Evolutionary conservation across 2,888 invertebrate species (phyloP).

Genomic region (Apodemia hepburni): DNA sequence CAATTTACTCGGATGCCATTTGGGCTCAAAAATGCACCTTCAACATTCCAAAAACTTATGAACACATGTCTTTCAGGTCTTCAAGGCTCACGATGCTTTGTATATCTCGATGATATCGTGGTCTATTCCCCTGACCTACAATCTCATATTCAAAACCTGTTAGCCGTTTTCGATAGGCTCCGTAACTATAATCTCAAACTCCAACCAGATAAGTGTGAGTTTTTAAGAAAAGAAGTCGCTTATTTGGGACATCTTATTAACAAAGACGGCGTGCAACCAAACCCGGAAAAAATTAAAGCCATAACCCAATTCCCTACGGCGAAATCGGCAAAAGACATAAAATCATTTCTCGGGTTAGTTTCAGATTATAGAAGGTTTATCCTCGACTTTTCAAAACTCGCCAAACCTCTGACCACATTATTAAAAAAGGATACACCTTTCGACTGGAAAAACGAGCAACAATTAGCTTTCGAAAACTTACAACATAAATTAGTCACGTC

Average conservation of each 20-base stretch:
- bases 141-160: neutral
- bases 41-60: neutral
- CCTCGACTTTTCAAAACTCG: neutral
- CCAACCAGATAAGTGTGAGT: neutral
- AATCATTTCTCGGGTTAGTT: neutral
- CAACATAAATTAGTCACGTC: conserved; percentile 20
- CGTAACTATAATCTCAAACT: neutral
- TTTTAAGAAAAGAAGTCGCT: neutral
- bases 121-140: neutral
- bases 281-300: conserved; percentile 2
- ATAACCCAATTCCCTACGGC: neutral
- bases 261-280: neutral
- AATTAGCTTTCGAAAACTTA: neutral
- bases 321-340: neutral
- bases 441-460: neutral
- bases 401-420: neutral
- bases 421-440: neutral
- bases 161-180: neutral
- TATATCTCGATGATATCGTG: neutral
- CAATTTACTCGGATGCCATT: conserved; percentile 30
- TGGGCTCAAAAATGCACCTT: conserved; percentile 15
- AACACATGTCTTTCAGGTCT: neutral
- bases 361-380: neutral
- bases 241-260: neutral
- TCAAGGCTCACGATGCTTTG: neutral